Evolutionary conservation across 2,113 vertebrate species (phyloP), one percentile per base, ranked within the genome.

Genomic region (Gymnogyps californianus): DNA sequence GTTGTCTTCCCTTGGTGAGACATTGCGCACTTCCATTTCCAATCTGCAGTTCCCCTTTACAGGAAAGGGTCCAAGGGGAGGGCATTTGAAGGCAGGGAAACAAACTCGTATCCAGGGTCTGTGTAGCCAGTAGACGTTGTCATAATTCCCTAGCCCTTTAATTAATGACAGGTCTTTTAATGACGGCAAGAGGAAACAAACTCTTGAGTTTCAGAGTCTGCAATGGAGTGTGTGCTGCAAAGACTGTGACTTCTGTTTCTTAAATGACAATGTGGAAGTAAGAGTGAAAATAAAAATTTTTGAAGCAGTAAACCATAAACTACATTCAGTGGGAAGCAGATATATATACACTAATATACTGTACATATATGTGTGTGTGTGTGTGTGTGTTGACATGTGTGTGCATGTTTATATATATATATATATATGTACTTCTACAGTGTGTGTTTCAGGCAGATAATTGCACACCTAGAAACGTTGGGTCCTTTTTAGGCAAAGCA

Each of bases 261-360:
- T 49, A 80, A 70, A 74, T n/a, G 11, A 26, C 77, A 76, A 52
- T 62, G 44, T 49, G 24, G 61, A 93, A 97, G 49, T 65, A 87
- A 70, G 34, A 79, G 31, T 90, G 62, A 93, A 94, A 94, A 85
- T 28, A 57, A 77, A 69, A 71, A 16, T 46, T 20, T 65, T 54
- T 0, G 0, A 80, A 70, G 64, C 8, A 22, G 40, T 66, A 62
- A 90, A 62, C 15, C 29, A 34, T 61, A 17, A 76, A 38, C 9
- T 57, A 20, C 7, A 28, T 44, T 51, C 16, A 34, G 12, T 51
- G n/a, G 42, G 42, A 94, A 80, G 19, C 0, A 1, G 9, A 36
- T 36, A 46, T 22, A 11, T 52, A 32, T 29, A 65, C 6, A 28
- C 13, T 44, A 32, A 57, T 31, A 36, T 5, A 80, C 6, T 40